Conservation (phyloP, 2,113 vertebrate species). For the Phalacrocorax carbo region DNA sequence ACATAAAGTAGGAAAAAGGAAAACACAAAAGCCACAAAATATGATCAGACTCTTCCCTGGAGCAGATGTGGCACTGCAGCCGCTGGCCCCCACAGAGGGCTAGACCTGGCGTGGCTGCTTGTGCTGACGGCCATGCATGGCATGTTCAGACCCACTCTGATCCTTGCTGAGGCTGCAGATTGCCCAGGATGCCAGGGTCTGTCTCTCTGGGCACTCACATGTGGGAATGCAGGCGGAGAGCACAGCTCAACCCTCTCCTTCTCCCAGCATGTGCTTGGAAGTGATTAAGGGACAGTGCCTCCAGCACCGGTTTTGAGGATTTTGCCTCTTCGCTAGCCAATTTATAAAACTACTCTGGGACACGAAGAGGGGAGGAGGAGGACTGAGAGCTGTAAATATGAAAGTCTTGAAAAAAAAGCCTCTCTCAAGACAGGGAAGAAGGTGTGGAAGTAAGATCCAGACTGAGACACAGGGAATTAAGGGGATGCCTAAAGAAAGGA, state of each 20-base stretch:
- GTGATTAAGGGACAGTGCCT: neutral
- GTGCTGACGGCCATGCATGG: accelerated
- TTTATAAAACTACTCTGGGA: neutral
- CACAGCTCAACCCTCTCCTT: neutral
- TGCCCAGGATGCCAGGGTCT: neutral
- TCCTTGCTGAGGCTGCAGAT: neutral
- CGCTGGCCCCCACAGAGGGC: accelerated
- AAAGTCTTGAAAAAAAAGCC: neutral
- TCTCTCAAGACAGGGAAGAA: neutral
- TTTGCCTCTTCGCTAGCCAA: neutral
- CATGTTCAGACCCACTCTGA: neutral
- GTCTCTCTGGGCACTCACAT: accelerated
- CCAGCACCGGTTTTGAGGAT: neutral
- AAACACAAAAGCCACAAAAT: neutral
- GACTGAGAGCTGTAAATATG: neutral
- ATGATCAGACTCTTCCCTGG: neutral
- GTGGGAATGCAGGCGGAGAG: neutral
- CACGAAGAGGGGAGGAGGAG: neutral
- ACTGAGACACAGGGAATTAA: neutral
- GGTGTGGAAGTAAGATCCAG: neutral
- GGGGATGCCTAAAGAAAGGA: neutral
- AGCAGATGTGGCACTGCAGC: accelerated
- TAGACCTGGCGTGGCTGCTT: neutral
- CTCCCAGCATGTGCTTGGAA: neutral
- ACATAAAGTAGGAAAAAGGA: neutral